Evolutionary conservation across 2,797 vertebrate genomes (phyloP), one percentile per base, ranked within the genome.

Genomic region (Stomatorhinus walkeri): DNA sequence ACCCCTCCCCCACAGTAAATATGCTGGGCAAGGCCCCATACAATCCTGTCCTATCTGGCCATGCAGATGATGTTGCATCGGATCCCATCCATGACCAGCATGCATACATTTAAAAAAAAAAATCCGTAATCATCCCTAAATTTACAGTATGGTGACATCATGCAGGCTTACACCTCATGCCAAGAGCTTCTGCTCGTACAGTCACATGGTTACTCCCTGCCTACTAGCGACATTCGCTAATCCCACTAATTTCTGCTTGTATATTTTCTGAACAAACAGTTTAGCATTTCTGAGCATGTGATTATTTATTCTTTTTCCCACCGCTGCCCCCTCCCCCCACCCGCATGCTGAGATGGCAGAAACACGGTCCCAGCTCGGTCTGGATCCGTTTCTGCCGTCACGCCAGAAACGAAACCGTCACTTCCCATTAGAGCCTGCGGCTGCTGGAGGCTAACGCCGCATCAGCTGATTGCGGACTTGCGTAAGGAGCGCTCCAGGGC

Each of bases 341-440:
- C 36, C 19, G 7, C 2, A 32, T 76, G 85, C 61, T 89, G 61
- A 89, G 16, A 46, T 43, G 48, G 49, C 28, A 54, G 24, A 40
- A 24, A 3, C 16, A 4, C 7, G 19, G 49, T 14, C 48, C 36
- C 48, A 8, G 49, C 51, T 48, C 19, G 19, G 61, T 79, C 52
- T 24, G 49, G n/a, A 24, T 28, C 36, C 49, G 32, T 16, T 12
- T 85, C 40, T 86, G 51, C 72, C 36, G 40, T 81, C 89, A 36
- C 46, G 0, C 61, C 32, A 4, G 52, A 89, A 36, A 46, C 28
- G 14, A 87, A 89, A 87, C 51, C 85, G 83, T 48, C 72, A 87
- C 89, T 89, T 89, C 64, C 85, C 22, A n/a, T 87, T 87, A 28
- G 46, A 12, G 12, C 14, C 28, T 28, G 43, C 36, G 19, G 43